Conservation (phyloP, 2,888 invertebrate species). For the Petrolisthes cinctipes region DNA sequence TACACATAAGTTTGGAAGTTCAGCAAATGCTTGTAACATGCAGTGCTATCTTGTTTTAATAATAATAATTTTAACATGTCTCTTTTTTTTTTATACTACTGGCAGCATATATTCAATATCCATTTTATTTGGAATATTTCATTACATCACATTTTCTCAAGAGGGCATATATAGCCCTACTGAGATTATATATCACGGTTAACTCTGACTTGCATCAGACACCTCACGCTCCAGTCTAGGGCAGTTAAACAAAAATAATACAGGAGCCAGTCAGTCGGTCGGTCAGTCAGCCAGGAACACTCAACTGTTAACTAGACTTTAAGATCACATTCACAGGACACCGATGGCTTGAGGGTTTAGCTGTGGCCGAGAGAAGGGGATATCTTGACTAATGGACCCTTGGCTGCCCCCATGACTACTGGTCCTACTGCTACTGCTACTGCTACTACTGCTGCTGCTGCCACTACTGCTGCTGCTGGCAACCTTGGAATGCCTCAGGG, state of each 20-base stretch:
- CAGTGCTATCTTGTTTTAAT: constrained; percentile 41
- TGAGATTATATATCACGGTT: constrained; percentile 45
- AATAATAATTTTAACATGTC: constrained; percentile 24
- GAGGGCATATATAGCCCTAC: constrained; percentile 19
- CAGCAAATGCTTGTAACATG: constrained; percentile 35
- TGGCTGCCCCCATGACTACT: constrained; percentile 45
- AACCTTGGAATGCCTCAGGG: constrained; percentile 45
- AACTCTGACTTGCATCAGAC: constrained; percentile 35
- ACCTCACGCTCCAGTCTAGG: constrained; percentile 25
- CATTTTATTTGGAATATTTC: constrained; percentile 47
- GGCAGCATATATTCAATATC: constrained; percentile 52
- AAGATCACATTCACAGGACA: constrained; percentile 44
- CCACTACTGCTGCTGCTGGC: constrained; percentile 32
- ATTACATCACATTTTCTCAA: constrained; percentile 51
- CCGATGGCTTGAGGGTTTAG: constrained; percentile 46
- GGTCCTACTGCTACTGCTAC: constrained; percentile 23
- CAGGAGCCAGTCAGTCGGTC: constrained; percentile 1
- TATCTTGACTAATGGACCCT: constrained; percentile 44
- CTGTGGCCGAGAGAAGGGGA: constrained; percentile 32
- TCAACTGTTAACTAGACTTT: constrained; percentile 20
- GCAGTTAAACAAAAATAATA: no score
- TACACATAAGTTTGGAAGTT: constrained; percentile 19
- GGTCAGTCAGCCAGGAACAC: constrained; percentile 25
- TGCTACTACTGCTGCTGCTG: constrained; percentile 32
- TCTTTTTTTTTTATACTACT: constrained; percentile 42